Evolutionary conservation across 1,140 invertebrate species (phyloP).

Genomic region (Drosophila erecta): DNA sequence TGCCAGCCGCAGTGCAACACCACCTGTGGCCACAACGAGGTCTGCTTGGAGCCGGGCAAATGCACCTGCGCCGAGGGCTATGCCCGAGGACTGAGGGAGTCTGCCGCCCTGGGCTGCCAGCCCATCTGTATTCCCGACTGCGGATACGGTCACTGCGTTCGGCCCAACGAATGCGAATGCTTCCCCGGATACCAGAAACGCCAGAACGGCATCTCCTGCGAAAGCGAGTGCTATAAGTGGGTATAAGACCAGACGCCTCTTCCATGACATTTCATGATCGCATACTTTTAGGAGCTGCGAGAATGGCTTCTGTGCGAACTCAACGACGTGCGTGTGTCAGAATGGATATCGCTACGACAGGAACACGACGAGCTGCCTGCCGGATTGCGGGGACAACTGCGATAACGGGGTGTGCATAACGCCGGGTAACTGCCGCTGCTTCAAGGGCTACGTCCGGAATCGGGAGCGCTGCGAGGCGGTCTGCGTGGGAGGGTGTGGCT

Average conservation of each 20-base stretch:
- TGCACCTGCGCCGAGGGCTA: slow-evolving; percentile 87
- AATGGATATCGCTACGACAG: slow-evolving; percentile 86
- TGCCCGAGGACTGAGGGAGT: slow-evolving; percentile 82
- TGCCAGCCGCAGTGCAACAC: slow-evolving; percentile 86
- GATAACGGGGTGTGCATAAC: slow-evolving; percentile 85
- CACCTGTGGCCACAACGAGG: slow-evolving; percentile 77
- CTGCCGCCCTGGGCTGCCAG: slow-evolving; percentile 69
- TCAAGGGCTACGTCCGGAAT: slow-evolving; percentile 85
- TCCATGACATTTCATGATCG: too few species aligned
- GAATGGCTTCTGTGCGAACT: slow-evolving; percentile 87
- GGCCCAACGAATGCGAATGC: slow-evolving; percentile 87
- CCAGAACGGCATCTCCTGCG: slow-evolving; percentile 60
- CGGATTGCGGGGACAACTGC: slow-evolving; percentile 77
- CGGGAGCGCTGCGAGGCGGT: slow-evolving; percentile 68
- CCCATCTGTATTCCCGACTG: slow-evolving; percentile 85
- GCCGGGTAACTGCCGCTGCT: slow-evolving; percentile 87
- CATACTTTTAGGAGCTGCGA: slow-evolving; percentile 83
- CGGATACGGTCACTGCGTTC: slow-evolving; percentile 86
- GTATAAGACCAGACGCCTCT: slow-evolving; percentile 14
- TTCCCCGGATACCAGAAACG: slow-evolving; percentile 84
- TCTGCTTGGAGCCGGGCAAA: slow-evolving; percentile 86
- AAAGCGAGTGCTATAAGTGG: slow-evolving; percentile 68
- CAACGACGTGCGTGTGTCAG: slow-evolving; percentile 87
- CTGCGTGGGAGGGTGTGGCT: slow-evolving; percentile 75
- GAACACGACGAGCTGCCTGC: slow-evolving; percentile 74